Base-by-base conservation (phyloP, 2,113 vertebrate species). In the Lynx canadensis region DNA sequence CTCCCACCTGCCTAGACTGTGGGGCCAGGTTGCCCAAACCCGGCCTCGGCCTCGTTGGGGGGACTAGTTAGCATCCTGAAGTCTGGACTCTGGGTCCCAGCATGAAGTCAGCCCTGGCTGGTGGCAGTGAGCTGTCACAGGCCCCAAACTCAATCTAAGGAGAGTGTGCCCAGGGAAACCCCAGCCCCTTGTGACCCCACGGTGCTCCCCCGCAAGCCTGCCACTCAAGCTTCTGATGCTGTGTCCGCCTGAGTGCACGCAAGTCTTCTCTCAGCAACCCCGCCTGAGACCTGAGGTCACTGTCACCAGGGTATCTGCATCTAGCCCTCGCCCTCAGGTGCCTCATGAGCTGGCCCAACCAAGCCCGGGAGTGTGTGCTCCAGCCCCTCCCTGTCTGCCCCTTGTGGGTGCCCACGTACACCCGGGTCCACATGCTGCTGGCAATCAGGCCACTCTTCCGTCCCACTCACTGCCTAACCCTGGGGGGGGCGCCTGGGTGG, bases 401-500 rank as follows among this genome's bases (percentile, higher is more conserved):
- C 19, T 45, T 10, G 23, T 27, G 52, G 31, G 78, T 52, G 33
- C 16, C 25, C 0, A 9, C 38, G 23, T 0, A 78, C 36, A 7
- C 45, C 1, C 5, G 23, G 81, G 8, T 29, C 21, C 16, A 29
- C 89, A 33, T 0, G 7, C 45, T 7, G 25, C 18, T 5, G 19
- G 89, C n/a, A 3, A 13, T 1, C 0, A 3, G n/a, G 41, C 12
- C 48, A 2, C 38, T 19, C n/a, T 73, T 45, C 13, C 0, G 4
- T 29, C 71, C 41, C 89, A 5, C 12, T 9, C 15, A 8, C 27
- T 21, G 83, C 36, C 50, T 48, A 29, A 19, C 7, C 16, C 7
- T 3, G 10, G 57, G 57, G 57, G 57, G 57, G 57, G 57, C 18
- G 7, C 57, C 57, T 23, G 21, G 57, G 57, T 3, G 7, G 57